Percentiles rank a stretch among this genome's conserved stretches.
These are phyloP conservation scores for Drosophila kambysellisi DNA, from an alignment of 2,888 invertebrate genomes.

Conservation along the genomic window DNA sequence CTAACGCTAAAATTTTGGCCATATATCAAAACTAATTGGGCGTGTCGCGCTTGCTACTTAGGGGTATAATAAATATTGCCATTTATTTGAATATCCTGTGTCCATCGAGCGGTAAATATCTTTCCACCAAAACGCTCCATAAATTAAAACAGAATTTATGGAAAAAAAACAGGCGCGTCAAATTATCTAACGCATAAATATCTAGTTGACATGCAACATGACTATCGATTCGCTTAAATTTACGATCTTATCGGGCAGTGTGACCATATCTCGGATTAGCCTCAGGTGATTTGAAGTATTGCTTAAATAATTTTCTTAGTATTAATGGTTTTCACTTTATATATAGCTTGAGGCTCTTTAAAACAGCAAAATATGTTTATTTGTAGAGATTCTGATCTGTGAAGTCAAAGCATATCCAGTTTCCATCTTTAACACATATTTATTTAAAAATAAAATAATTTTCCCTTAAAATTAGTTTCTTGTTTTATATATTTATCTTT, in stretches of 20 bases:
- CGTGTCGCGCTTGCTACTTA: constrained; percentile 42
- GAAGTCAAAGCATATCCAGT: neutral
- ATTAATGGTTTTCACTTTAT: neutral
- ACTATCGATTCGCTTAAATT: constrained; percentile 34
- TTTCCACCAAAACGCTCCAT: constrained; percentile 34
- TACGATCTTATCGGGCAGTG: constrained; percentile 4
- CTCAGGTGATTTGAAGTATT: neutral
- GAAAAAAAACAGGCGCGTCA: constrained; percentile 27
- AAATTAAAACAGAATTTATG: constrained; percentile 34
- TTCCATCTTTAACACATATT: neutral
- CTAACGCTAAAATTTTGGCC: constrained; percentile 35
- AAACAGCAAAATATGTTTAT: neutral
- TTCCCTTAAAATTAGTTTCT: neutral
- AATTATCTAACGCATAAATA: constrained; percentile 32
- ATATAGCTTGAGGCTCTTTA: neutral
- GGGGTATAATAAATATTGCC: constrained; percentile 49
- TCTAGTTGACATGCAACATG: constrained; percentile 24
- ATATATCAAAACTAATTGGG: constrained; percentile 70
- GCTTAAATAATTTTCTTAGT: neutral
- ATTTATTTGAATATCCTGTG: constrained; percentile 45
- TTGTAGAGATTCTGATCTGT: neutral
- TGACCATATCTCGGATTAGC: neutral
- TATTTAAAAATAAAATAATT: neutral
- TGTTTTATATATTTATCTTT: neutral
- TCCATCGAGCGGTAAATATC: constrained; percentile 8